Evolutionary conservation across 2,797 vertebrate genomes (phyloP), one percentile per base, ranked within the genome.

Genomic region (Chiroxiphia lanceolata): DNA sequence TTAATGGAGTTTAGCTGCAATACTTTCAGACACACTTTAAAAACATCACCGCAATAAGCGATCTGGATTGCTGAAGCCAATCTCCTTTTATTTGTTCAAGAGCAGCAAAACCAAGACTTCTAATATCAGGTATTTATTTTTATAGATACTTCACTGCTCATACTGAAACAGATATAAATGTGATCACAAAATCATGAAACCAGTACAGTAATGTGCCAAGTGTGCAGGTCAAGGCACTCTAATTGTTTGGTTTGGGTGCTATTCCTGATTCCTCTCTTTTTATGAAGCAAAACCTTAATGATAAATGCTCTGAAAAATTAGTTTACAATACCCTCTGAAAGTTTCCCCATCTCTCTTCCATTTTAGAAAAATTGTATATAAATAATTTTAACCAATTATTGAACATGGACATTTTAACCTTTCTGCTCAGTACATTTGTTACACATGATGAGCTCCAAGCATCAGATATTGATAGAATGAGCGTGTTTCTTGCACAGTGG

Each of bases 401-500:
- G 77, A 97, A 96, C 86, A 92, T 6, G 53, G 85, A 93, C 86
- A 84, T 95, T 96, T 94, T 57, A 95, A 86, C 91, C 40, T 96
- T 83, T 94, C 83, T 91, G 89, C 85, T 97, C 91, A 87, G 91
- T 87, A 89, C 57, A 60, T 50, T 47, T 92, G 57, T 83, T 92
- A 89, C 38, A 26, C 54, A 47, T 63, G 48, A 38, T 1, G 5
- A 19, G 36, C 60, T 90, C 77, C 91, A 29, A 57, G 80, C 27
- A 94, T 99, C 97, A 99, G 97, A 99, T 97, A 97, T 99, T 99
- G 96, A 99, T 93, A 34, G 98, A 98, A 97, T 99, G 98, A 85
- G 99, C 99, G 1, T 99, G 99, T 94, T 99, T 99, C 98, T 99
- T 99, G 98, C 99, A 99, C 90, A 99, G 96, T 6, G 99, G 98